Conservation (phyloP, 2,888 invertebrate genomes). For the Seira musarum region DNA sequence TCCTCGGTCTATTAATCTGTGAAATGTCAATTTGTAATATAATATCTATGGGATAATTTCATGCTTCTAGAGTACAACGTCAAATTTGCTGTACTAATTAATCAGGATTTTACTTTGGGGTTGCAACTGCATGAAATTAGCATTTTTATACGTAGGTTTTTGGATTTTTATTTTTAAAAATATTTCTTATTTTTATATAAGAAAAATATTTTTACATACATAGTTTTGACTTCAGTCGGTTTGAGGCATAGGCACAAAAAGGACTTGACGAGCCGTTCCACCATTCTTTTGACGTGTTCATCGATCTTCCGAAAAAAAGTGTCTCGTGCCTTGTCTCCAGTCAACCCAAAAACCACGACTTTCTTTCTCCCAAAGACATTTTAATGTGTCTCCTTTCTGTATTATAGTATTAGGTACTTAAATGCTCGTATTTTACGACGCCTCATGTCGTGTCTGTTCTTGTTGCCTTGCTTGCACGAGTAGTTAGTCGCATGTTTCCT, state of each 20-base stretch:
- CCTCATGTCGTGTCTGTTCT: neutral
- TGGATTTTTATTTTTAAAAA: too few species aligned
- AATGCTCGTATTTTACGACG: neutral
- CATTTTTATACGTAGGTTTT: too few species aligned
- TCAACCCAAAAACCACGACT: neutral
- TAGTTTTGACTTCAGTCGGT: too few species aligned
- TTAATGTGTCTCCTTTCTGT: neutral
- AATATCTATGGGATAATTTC: too few species aligned
- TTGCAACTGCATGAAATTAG: neutral
- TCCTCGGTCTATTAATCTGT: neutral
- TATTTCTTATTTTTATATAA: neutral
- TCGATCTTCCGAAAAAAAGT: constrained; percentile 64
- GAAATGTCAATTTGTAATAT: too few species aligned
- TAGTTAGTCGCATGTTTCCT: too few species aligned
- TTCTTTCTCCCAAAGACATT: constrained; percentile 4
- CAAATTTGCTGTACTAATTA: neutral
- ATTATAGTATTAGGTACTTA: too few species aligned
- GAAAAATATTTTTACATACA: too few species aligned
- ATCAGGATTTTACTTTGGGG: neutral
- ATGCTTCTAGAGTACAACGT: constrained; percentile 8
- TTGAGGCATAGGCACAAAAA: too few species aligned
- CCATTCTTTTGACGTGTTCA: constrained; percentile 70
- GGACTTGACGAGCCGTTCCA: constrained; percentile 69
- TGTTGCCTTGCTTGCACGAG: too few species aligned
- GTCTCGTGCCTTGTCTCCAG: constrained; percentile 8